Base-by-base conservation (phyloP, 2,888 invertebrate genomes). In the Microctonus aethiopoides region DNA sequence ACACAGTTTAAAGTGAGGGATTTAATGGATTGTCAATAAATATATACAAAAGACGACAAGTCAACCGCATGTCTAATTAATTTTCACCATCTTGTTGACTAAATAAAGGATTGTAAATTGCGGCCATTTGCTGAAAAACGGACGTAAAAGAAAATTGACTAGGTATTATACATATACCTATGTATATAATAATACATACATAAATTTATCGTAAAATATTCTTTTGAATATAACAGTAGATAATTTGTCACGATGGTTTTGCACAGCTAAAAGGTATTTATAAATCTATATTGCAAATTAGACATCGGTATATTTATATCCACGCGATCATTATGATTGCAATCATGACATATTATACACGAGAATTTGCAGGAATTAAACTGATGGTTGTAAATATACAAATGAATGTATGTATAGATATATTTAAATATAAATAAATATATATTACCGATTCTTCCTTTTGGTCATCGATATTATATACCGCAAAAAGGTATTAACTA, bases 81-180 rank as follows among this genome's bases (percentile, higher is more conserved):
- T n/a, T 79, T 75, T 79, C 74, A 76, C 76, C 78, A 76, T 74
- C 81, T 83, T 84, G 83, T 84, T 84, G 81, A 80, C 81, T 80
- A 84, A 84, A 85, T 84, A 84, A 84, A 84, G 81, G 81, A 81
- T 82, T 78, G 79, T 77, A 77, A 79, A 81, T 80, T 78, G 77
- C 68, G n/a, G n/a, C 67, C 67, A 54, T 39, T 65, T 39, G 39
- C 32, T 54, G 24, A 34, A 39, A 22, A n/a, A 20, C 16, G 26
- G 51, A 29, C 26, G 22, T 39, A 20, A 34, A 13, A 41, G 61
- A 39, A 24, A 41, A 16, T 52, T 52, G 4, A 20, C 4, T 20
- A 52, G 4, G 29, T 29, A 29, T 29, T n/a, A n/a, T n/a, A n/a
- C n/a, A n/a, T n/a, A n/a, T n/a, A n/a, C n/a, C n/a, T n/a, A n/a